phyloP scores from a whole-genome alignment of 2,797 vertebrate species.

The Euphonia xanthogaster region DNA sequence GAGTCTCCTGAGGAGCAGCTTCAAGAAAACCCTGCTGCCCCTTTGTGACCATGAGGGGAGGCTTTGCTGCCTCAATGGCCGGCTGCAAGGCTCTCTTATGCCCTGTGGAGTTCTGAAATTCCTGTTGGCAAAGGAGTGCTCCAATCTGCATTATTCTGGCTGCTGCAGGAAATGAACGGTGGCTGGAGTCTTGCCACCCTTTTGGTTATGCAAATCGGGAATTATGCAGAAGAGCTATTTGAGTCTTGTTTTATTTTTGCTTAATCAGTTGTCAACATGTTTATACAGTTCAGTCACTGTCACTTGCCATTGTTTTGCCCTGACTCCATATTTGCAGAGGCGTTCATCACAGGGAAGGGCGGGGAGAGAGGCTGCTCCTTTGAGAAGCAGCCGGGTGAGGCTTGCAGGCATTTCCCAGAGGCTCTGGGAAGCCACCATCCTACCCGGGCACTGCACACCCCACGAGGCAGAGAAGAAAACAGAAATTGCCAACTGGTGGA shows the following conservation, averaged over 20 bases:
- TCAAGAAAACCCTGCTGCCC: not conserved
- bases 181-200: conserved; percentile 54
- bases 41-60: not conserved
- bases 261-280: conserved; percentile 67
- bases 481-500: not conserved
- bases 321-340: not conserved
- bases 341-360: conserved; percentile 38
- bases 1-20: not conserved
- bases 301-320: conserved; percentile 49
- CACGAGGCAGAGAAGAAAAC: not conserved
- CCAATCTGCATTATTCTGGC: conserved; percentile 32
- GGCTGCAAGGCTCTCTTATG: not conserved
- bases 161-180: conserved; percentile 23
- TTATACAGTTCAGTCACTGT: conserved; percentile 57
- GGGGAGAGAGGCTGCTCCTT: not conserved
- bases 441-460: not conserved
- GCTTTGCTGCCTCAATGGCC: not conserved
- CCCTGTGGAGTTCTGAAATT: not conserved
- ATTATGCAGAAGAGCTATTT: conserved; percentile 64
- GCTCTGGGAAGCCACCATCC: not conserved
- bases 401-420: not conserved
- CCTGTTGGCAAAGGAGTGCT: not conserved
- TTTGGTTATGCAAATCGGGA: conserved; percentile 64
- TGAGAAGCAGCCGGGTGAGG: not conserved
- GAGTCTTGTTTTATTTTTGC: conserved; percentile 67